Conservation (phyloP, 2,113 vertebrate species). For the Zingel zingel region DNA sequence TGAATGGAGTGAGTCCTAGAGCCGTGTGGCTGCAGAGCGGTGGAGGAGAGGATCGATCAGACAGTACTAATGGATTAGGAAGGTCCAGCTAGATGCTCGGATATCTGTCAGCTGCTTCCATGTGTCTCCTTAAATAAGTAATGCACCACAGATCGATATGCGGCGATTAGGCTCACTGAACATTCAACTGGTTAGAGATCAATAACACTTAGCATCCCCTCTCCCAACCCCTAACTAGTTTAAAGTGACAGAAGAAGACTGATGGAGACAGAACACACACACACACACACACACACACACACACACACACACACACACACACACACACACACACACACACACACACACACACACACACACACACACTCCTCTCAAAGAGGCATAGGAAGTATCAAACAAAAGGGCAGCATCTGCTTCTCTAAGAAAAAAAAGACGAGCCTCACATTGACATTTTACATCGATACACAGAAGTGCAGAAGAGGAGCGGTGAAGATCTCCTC, state of each 20-base stretch:
- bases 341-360: conserved; percentile 26
- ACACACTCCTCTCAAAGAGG: conserved; percentile 15
- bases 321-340: conserved; percentile 13
- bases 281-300: conserved; percentile 15
- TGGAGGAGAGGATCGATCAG: conserved; percentile 58
- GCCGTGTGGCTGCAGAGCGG: background rate
- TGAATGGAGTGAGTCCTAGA: conserved; percentile 32
- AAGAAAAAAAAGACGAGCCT: conserved; percentile 6
- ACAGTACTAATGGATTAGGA: conserved; percentile 74
- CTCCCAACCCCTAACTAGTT: conserved; percentile 48
- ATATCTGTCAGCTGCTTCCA: conserved; percentile 69
- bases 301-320: conserved; percentile 19
- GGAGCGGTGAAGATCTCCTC: conserved; percentile 45
- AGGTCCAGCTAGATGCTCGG: conserved; percentile 54
- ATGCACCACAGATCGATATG: conserved; percentile 57
- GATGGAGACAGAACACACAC: conserved; percentile 43
- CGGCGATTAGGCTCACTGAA: conserved; percentile 55
- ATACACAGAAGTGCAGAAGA: conserved; percentile 49
- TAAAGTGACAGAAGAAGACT: conserved; percentile 68
- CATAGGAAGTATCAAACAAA: conserved; percentile 51
- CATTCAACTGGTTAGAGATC: conserved; percentile 68
- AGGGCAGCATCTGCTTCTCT: conserved; percentile 44
- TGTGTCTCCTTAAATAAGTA: conserved; percentile 66
- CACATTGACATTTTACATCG: conserved; percentile 44
- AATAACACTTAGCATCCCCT: conserved; percentile 73